Conservation (phyloP, 2,113 vertebrate genomes). For the Cyphomyrus plagiostoma region DNA sequence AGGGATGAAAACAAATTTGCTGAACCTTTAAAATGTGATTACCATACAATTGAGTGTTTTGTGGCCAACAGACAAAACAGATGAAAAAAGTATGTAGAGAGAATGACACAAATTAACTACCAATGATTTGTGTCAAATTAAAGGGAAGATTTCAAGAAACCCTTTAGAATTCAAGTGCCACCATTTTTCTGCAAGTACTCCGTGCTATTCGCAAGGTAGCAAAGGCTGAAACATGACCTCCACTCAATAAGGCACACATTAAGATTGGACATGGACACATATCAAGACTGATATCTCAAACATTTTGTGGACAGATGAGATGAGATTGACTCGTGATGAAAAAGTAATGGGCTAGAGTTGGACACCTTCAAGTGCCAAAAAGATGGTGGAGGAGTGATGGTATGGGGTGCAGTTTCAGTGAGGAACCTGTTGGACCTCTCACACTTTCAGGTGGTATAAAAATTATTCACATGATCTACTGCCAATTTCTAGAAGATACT, state of each 20-base stretch:
- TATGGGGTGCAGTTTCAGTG: neutral
- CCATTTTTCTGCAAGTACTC: neutral
- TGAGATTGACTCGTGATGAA: neutral
- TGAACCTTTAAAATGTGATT: neutral
- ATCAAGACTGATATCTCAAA: neutral
- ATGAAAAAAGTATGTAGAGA: neutral
- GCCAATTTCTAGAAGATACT: no score
- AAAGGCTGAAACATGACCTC: neutral
- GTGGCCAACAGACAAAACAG: neutral
- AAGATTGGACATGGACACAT: neutral
- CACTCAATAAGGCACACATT: neutral
- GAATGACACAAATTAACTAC: neutral
- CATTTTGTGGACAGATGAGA: neutral
- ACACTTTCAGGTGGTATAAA: no score
- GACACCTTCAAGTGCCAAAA: neutral
- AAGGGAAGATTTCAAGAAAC: neutral
- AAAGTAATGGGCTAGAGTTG: neutral
- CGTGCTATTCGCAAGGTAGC: neutral
- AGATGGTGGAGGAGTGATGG: neutral
- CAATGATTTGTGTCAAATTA: neutral
- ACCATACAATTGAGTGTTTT: neutral
- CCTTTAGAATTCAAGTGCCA: neutral
- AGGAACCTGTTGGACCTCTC: neutral
- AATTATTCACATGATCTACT: no score
- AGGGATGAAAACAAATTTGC: neutral